Conservation (phyloP, 1,140 invertebrate species). For the Atta colombica region DNA sequence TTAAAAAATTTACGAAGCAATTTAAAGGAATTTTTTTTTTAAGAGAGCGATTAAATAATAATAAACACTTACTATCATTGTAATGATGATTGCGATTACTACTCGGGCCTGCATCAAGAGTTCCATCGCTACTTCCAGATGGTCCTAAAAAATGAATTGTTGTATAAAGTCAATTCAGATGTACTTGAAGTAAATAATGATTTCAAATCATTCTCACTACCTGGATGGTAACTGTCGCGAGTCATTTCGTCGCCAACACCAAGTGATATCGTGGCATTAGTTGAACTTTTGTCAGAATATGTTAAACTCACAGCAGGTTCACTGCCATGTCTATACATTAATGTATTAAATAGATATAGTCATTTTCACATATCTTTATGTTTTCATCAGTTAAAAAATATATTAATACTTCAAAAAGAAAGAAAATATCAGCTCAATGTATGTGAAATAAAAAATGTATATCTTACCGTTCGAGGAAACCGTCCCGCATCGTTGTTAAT, state of each 20-base stretch:
- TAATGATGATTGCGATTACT: constrained; percentile 76
- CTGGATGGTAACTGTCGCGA: constrained; percentile 81
- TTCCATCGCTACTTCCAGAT: constrained; percentile 70
- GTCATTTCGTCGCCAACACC: constrained; percentile 86
- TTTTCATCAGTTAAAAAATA: constrained; percentile 16
- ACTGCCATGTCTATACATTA: constrained; percentile 85
- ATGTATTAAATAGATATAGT: constrained; percentile 23
- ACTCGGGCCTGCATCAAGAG: constrained; percentile 76
- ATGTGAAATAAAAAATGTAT: neutral
- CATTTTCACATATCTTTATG: neutral
- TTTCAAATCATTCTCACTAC: constrained; percentile 63
- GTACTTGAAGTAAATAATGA: constrained; percentile 3
- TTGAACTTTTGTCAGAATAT: constrained; percentile 87
- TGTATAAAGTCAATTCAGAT: constrained; percentile 1
- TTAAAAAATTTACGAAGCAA: constrained; percentile 1
- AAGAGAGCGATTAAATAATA: neutral
- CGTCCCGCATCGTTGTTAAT: constrained; percentile 86
- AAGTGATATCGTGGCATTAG: constrained; percentile 86
- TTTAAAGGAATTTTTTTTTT: neutral
- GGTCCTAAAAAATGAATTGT: constrained; percentile 70
- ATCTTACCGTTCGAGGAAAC: constrained; percentile 77
- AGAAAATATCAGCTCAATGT: neutral
- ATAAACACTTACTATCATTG: constrained; percentile 79
- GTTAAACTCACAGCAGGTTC: constrained; percentile 88
- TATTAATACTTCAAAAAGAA: no score